phyloP scores from a whole-genome alignment of 2,113 vertebrate genomes.

The Ictalurus furcatus region DNA sequence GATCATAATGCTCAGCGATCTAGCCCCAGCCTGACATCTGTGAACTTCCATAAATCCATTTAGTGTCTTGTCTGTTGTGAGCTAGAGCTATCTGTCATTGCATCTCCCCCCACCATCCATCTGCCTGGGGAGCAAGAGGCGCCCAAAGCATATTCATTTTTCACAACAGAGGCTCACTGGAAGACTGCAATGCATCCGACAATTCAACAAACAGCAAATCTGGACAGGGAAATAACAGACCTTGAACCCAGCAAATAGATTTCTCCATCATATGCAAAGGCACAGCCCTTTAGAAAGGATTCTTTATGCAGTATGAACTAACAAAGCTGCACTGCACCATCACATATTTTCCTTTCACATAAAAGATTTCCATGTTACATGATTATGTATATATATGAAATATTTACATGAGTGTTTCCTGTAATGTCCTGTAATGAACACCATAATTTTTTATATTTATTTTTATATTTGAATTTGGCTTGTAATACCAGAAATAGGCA shows the following conservation, averaged over 20 bases:
- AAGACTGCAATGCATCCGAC: constrained; percentile 46
- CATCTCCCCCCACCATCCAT: constrained; percentile 46
- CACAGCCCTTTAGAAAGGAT: neutral
- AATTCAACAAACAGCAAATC: constrained; percentile 42
- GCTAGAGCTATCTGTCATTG: constrained; percentile 50
- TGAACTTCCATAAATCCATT: constrained; percentile 54
- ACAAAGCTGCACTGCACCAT: neutral
- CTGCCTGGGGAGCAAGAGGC: constrained; percentile 40
- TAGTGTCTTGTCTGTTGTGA: constrained; percentile 51
- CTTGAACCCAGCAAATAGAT: constrained; percentile 53
- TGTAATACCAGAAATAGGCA: neutral
- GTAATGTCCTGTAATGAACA: neutral
- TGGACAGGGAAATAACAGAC: constrained; percentile 41
- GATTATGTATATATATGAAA: neutral
- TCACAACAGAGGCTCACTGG: constrained; percentile 29
- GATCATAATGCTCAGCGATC: constrained; percentile 47
- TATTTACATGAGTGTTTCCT: neutral
- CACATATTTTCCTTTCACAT: constrained; percentile 8
- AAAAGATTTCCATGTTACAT: constrained; percentile 1
- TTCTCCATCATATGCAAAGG: constrained; percentile 45
- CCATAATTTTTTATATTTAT: neutral
- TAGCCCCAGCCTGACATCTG: constrained; percentile 47
- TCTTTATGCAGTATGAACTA: constrained; percentile 18
- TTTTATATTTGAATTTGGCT: neutral
- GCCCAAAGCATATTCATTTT: constrained; percentile 45